Evolutionary conservation across 1,140 invertebrate species (phyloP).

Genomic region (Musca vetustissima): DNA sequence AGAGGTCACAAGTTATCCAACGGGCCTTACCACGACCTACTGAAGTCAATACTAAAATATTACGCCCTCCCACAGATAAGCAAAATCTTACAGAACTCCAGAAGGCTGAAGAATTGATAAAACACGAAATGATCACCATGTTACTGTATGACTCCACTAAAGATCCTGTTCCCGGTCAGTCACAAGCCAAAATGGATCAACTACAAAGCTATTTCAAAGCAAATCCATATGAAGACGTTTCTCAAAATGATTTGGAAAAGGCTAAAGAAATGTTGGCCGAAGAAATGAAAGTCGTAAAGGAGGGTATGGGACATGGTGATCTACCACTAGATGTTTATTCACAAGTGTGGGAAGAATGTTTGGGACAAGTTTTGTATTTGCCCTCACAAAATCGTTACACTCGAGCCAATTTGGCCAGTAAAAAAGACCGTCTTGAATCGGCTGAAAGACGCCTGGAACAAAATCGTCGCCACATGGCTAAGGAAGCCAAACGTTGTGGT

Average conservation of each 20-base stretch:
- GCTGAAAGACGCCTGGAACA: constrained; percentile 89
- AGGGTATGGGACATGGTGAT: constrained; percentile 94
- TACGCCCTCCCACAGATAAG: constrained; percentile 72
- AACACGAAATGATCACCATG: constrained; percentile 96
- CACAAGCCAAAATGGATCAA: constrained; percentile 55
- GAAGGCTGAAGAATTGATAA: constrained; percentile 96
- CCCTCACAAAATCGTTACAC: constrained; percentile 90
- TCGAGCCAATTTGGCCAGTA: constrained; percentile 89
- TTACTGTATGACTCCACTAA: constrained; percentile 83
- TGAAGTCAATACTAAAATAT: constrained; percentile 81
- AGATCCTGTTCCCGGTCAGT: constrained; percentile 61
- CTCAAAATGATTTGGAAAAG: constrained; percentile 68
- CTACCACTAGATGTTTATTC: constrained; percentile 87
- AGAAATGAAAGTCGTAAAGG: constrained; percentile 88
- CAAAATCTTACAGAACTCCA: constrained; percentile 83
- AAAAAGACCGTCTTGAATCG: constrained; percentile 94
- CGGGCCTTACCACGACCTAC: constrained; percentile 83
- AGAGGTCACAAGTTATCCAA: constrained; percentile 87
- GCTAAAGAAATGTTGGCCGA: constrained; percentile 70
- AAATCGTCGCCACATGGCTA: constrained; percentile 92
- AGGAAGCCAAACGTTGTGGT: constrained; percentile 91
- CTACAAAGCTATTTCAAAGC: constrained; percentile 74
- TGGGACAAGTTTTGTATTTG: constrained; percentile 83
- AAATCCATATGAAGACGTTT: constrained; percentile 79
- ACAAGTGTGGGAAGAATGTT: constrained; percentile 97